phyloP scores from a whole-genome alignment of 53 echinoderm and acorn worm species.

The Mesocentrotus franciscanus region DNA sequence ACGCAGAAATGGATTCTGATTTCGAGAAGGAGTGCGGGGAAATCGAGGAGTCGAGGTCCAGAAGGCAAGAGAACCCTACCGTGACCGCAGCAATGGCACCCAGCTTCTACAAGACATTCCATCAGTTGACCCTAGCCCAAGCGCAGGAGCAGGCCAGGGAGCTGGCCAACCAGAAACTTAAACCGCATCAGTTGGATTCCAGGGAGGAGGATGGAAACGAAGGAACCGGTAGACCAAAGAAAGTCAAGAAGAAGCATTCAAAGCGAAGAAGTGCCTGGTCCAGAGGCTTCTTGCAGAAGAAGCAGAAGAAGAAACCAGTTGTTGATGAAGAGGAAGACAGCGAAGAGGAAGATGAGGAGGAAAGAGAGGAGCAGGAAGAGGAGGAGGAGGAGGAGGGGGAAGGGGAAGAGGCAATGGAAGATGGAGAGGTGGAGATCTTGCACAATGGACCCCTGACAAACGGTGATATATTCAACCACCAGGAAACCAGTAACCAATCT shows the following conservation, averaged over 20 bases:
- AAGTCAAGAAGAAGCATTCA: slow-evolving; percentile 62
- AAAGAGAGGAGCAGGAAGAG: slow-evolving; percentile 44
- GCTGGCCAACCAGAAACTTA: slow-evolving; percentile 59
- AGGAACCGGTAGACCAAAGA: neutral
- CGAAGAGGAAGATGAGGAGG: slow-evolving; percentile 44
- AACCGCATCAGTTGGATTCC: slow-evolving; percentile 55
- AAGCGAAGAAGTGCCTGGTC: slow-evolving; percentile 79
- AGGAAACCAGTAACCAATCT: slow-evolving; percentile 54
- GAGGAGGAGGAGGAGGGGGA: slow-evolving; percentile 49
- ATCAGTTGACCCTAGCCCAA: slow-evolving; percentile 66
- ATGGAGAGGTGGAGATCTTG: slow-evolving; percentile 13
- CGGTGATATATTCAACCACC: slow-evolving; percentile 65
- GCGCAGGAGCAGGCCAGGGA: slow-evolving; percentile 70
- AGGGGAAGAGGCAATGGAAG: slow-evolving; percentile 50
- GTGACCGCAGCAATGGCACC: slow-evolving; percentile 75
- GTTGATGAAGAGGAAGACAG: neutral
- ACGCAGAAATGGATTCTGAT: slow-evolving; percentile 95
- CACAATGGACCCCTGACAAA: slow-evolving; percentile 70
- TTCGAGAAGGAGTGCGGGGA: slow-evolving; percentile 89
- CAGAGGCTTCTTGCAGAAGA: slow-evolving; percentile 75
- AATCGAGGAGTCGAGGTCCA: slow-evolving; percentile 79
- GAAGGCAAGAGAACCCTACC: slow-evolving; percentile 63
- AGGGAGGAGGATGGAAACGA: neutral
- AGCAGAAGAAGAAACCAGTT: slow-evolving; percentile 58
- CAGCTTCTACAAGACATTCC: slow-evolving; percentile 85